phyloP scores from a whole-genome alignment of 2,113 vertebrate genomes.

The Deroptyus accipitrinus region DNA sequence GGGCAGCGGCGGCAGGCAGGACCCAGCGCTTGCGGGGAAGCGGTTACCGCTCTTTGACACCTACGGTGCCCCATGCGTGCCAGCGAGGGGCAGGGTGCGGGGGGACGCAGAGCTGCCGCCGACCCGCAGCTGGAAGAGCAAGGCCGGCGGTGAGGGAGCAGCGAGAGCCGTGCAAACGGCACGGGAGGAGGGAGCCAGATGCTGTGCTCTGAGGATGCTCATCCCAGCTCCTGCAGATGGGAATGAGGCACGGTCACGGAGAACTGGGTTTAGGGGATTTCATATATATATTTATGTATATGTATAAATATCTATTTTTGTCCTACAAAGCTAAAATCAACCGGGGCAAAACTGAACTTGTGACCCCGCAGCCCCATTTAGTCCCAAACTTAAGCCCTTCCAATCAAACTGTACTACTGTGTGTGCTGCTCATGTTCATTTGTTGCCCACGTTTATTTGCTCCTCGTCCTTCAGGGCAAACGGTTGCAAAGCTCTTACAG shows the following conservation, averaged over 20 bases:
- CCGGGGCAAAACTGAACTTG: not conserved
- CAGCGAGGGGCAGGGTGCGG: not conserved
- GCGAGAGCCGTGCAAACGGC: not conserved
- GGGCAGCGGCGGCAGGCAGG: not conserved
- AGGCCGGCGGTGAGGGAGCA: not conserved
- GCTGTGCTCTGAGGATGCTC: not conserved
- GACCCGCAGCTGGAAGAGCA: too few relatives aligned
- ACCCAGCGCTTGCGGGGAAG: too few relatives aligned
- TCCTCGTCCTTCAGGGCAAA: not conserved
- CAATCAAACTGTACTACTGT: fast-evolving
- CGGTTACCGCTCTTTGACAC: too few relatives aligned
- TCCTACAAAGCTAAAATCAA: not conserved
- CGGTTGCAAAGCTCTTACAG: too few relatives aligned
- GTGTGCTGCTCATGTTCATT: not conserved
- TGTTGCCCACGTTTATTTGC: not conserved
- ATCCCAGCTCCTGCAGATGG: not conserved
- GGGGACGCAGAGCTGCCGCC: too few relatives aligned
- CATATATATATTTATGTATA: not conserved
- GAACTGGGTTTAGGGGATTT: too few relatives aligned
- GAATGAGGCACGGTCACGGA: not conserved
- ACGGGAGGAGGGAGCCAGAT: fast-evolving
- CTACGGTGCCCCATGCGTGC: too few relatives aligned
- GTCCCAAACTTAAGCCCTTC: not conserved
- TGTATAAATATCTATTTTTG: not conserved
- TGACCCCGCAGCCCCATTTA: not conserved